A percentile compares a stretch with the other conserved stretches of the same genome.
Evolutionary conservation across 2,888 invertebrate species (phyloP).

Genomic region (Minunthozetes semirufus): DNA sequence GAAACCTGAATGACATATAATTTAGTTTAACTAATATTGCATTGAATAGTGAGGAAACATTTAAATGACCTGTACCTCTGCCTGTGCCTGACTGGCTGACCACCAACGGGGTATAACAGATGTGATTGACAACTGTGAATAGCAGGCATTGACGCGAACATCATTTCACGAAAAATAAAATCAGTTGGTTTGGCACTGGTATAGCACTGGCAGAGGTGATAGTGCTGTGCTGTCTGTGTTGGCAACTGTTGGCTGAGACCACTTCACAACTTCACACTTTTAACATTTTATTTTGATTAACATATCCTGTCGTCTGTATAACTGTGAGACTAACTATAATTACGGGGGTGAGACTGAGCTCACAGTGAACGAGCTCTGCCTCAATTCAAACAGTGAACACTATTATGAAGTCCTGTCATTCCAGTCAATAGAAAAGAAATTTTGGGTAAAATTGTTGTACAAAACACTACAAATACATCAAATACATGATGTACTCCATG

Average conservation of each 20-base stretch:
- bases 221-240: background rate
- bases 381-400: background rate
- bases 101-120: conserved; percentile 33
- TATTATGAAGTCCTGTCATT: conserved; percentile 25
- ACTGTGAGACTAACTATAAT: conserved; percentile 26
- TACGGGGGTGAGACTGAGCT: conserved; percentile 14
- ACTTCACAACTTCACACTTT: conserved; percentile 32
- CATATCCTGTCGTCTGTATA: conserved; percentile 28
- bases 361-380: background rate
- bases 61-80: conserved; percentile 25
- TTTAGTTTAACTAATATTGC: conserved; percentile 2
- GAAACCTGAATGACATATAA: background rate
- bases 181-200: background rate
- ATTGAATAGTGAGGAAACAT: conserved; percentile 9
- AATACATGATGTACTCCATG: conserved; percentile 13
- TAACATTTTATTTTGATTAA: conserved; percentile 31
- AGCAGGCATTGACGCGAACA: conserved; percentile 29
- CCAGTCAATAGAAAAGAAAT: conserved; percentile 20
- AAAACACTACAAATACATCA: conserved; percentile 17
- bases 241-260: conserved; percentile 18
- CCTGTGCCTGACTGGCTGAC: background rate
- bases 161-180: conserved; percentile 18
- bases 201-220: background rate
- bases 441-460: conserved; percentile 18
- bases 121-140: conserved; percentile 35